phyloP scores from a whole-genome alignment of 2,113 vertebrate species.

The Eublepharis macularius region DNA sequence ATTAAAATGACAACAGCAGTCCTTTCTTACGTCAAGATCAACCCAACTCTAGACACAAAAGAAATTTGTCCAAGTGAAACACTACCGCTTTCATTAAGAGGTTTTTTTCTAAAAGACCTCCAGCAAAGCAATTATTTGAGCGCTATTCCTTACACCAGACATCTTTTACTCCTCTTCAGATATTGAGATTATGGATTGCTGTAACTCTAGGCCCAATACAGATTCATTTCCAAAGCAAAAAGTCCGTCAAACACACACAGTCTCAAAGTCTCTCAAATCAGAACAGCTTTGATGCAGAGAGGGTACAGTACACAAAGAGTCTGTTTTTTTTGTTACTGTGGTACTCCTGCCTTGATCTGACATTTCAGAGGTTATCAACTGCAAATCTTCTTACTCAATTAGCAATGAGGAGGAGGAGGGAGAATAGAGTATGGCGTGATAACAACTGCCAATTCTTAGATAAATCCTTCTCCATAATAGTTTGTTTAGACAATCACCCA shows the following conservation, averaged over 20 bases:
- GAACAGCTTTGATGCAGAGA: conserved; percentile 43
- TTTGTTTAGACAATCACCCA: conserved; percentile 76
- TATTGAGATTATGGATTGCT: conserved; percentile 40
- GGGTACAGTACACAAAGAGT: conserved; percentile 22
- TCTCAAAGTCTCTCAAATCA: conserved; percentile 17
- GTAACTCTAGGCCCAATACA: conserved; percentile 28
- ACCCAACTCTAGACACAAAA: conserved; percentile 22
- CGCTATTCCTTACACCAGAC: conserved; percentile 38
- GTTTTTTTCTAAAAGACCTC: conserved; percentile 1
- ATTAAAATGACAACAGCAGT: conserved; percentile 41
- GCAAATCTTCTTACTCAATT: conserved; percentile 76
- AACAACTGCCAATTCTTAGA: conserved; percentile 78
- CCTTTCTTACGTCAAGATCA: conserved; percentile 43
- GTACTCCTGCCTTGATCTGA: conserved; percentile 65
- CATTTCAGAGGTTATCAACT: conserved; percentile 71
- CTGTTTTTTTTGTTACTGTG: conserved; percentile 50
- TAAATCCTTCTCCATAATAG: conserved; percentile 75
- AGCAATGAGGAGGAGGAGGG: conserved; percentile 77
- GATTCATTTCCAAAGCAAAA: conserved; percentile 13
- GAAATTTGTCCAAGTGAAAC: conserved; percentile 29
- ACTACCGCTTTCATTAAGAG: background rate
- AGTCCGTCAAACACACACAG: background rate
- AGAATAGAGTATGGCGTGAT: conserved; percentile 74
- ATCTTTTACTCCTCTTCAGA: conserved; percentile 25
- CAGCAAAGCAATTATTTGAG: conserved; percentile 23